Percentiles rank a stretch among this genome's conserved stretches.
These are phyloP conservation scores for Endotricha flammealis DNA, from an alignment of 2,888 invertebrate genomes.

Conservation along the genomic window DNA sequence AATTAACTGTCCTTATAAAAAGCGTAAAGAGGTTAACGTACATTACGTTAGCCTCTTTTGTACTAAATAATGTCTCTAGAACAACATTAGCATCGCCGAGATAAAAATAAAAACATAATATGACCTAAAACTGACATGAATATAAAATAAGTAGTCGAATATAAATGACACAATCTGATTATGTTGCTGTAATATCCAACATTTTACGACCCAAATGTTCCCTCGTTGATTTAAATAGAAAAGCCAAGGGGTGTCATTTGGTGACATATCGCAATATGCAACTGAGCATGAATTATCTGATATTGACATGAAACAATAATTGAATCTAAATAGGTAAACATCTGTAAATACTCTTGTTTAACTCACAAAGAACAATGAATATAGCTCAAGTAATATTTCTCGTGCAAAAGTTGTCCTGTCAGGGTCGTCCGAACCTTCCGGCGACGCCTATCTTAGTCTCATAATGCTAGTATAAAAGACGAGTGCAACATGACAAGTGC, in stretches of 20 bases:
- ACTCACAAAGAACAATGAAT: conserved; percentile 23
- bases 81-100: too few relatives aligned
- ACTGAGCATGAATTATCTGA: conserved; percentile 18
- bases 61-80: too few relatives aligned
- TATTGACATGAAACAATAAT: conserved; percentile 18
- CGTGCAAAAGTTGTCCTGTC: conserved; percentile 52
- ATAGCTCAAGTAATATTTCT: conserved; percentile 31
- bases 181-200: too few relatives aligned
- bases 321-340: conserved; percentile 16
- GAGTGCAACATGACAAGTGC: conserved; percentile 25
- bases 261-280: conserved; percentile 16
- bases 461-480: conserved; percentile 48
- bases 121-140: too few relatives aligned
- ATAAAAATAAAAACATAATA: too few relatives aligned
- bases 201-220: background rate
- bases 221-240: background rate
- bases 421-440: conserved; percentile 53
- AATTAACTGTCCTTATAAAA: too few relatives aligned
- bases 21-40: too few relatives aligned
- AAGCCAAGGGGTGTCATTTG: conserved; percentile 13
- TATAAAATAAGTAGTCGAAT: too few relatives aligned
- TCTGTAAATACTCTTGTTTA: too few relatives aligned
- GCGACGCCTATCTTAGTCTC: conserved; percentile 38
- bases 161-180: too few relatives aligned
- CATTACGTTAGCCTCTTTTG: too few relatives aligned